phyloP scores from a whole-genome alignment of 2,888 invertebrate genomes.

The Cybosia mesomella region DNA sequence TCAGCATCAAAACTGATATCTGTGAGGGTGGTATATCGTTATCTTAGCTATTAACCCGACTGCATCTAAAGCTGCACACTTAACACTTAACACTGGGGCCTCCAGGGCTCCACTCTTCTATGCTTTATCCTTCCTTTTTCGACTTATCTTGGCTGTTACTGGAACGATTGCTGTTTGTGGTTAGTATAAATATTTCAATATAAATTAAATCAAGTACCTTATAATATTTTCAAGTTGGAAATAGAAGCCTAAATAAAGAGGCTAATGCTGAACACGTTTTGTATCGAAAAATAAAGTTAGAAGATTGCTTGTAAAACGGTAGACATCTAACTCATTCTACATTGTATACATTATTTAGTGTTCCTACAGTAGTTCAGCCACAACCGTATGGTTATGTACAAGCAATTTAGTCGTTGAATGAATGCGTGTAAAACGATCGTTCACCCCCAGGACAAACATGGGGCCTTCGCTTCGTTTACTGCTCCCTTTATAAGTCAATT shows the following conservation, averaged over 20 bases:
- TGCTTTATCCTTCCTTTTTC: neutral
- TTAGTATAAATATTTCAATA: neutral
- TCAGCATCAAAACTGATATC: no score
- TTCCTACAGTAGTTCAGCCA: slow-evolving; percentile 21
- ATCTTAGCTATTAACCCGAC: no score
- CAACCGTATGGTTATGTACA: slow-evolving; percentile 38
- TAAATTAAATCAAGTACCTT: neutral
- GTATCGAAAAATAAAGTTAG: neutral
- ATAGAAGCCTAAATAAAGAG: no score
- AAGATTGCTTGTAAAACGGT: neutral
- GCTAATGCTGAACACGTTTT: neutral
- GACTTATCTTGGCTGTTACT: neutral
- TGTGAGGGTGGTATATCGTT: no score
- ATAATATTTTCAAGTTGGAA: neutral
- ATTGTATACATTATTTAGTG: slow-evolving; percentile 11
- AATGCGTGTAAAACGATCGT: slow-evolving; percentile 56
- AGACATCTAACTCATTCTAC: neutral
- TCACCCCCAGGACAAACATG: slow-evolving; percentile 56
- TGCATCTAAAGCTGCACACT: no score
- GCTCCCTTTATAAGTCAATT: slow-evolving; percentile 62
- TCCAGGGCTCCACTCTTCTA: no score
- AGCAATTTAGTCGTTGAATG: slow-evolving; percentile 51
- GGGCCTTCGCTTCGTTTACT: slow-evolving; percentile 52
- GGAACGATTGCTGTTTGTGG: neutral
- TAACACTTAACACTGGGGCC: no score